A percentile compares a stretch with the other conserved stretches of the same genome.
Evolutionary conservation across 2,113 vertebrate species (phyloP).

Genomic region (Crocuta crocuta): DNA sequence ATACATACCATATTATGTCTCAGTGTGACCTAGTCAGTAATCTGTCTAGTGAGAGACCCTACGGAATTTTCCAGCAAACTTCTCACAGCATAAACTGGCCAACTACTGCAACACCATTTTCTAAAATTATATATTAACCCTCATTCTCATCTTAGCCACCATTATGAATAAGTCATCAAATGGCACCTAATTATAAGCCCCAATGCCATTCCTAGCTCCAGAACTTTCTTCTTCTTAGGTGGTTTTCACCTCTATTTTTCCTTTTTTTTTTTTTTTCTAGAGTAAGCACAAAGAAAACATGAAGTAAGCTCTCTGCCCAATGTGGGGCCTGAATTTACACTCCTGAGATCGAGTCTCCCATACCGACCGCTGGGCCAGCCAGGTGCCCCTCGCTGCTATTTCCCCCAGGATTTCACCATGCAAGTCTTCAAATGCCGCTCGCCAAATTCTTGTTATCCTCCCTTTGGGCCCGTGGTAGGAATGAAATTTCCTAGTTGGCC

Average conservation of each 20-base stretch:
- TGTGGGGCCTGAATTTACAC: not conserved
- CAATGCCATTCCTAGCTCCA: not conserved
- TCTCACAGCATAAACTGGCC: not conserved
- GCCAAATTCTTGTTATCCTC: not conserved
- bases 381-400: not conserved
- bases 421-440: not conserved
- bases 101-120: not conserved
- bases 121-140: not conserved
- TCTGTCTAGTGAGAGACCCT: not conserved
- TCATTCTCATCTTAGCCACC: not conserved
- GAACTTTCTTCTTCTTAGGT: not conserved
- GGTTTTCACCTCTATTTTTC: not conserved
- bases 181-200: not conserved
- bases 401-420: not conserved
- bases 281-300: too few species aligned
- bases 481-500: not conserved
- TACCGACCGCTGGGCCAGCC: not conserved
- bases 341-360: not conserved
- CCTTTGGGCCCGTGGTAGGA: not conserved
- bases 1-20: not conserved
- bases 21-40: not conserved
- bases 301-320: not conserved
- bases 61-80: not conserved
- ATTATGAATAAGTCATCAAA: not conserved
- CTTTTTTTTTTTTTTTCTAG: not conserved